Base-by-base conservation (phyloP, 2,888 invertebrate genomes). In the Phorcus lineatus region DNA sequence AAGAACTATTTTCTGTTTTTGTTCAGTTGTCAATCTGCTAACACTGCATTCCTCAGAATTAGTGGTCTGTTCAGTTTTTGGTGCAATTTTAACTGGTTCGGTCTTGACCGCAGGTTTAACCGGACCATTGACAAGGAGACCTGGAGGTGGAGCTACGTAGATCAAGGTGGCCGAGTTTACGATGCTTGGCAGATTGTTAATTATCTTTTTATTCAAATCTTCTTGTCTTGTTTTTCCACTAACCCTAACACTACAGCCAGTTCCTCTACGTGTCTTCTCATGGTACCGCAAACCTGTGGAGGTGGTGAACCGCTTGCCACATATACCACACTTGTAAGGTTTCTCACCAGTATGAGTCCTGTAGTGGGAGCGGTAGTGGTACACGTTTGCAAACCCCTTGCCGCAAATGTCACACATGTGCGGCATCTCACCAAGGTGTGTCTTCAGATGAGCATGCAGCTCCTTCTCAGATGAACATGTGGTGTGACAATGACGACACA, bases 321-420 rank as follows among this genome's bases (percentile, higher is more conserved):
- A 75, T 22, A 75, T 53, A 11, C 53, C 74, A 53, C 74, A 75
- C 31, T 75, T 75, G 53, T 53, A 75, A 13, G 74, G 74, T 17
- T 75, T 75, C 24, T 75, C 74, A 19, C 74, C 74, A 24, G 74
- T 75, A 53, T 75, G 74, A 13, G 53, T 75, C 6, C 52, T 75
- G 24, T 53, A 53, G 53, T 75, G 74, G 24, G 24, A 24, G 22
- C 53, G 52, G 17, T 53, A 53, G 17, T 52, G 52, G 24, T 52
- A 75, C 74, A 53, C 74, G 13, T 75, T 52, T 7, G 28, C 53
- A 24, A 75, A 75, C 11, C 74, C 52, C 24, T 53, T 75, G 24
- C 53, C 74, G 52, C 74, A 75, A 0, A 75, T 52, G 17, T 75
- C 53, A 75, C 74, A 75, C 74, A 53, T 53, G 28, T 28, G 52